Evolutionary conservation across 2,888 invertebrate genomes (phyloP), one percentile per base, ranked within the genome.

Genomic region (Phymatocera aterrima): DNA sequence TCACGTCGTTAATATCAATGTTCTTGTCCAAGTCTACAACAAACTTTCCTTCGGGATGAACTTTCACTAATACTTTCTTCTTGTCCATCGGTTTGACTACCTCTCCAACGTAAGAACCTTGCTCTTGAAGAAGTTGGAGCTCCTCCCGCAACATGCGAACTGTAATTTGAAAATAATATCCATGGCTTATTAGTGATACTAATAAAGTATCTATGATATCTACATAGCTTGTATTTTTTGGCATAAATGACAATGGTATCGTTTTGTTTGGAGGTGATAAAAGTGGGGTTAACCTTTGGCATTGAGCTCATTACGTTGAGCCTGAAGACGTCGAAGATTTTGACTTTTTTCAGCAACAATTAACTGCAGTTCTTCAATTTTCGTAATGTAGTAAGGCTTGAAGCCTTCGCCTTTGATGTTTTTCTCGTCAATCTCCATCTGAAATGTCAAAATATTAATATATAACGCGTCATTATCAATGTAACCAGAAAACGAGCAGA

Each of bases 31-130:
- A 93, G 91, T 99, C 99, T 31, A 99, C 99, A 0, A 99, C 99
- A 92, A 99, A 99, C 92, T 99, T 99, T 81, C 99, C 99, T 91
- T 99, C 99, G 0, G 99, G 99, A 90, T 99, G 99, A 0, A 99
- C 99, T 92, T 99, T 99, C 0, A 99, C 99, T 0, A 99, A 93
- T 0, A 99, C 99, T 91, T 99, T 99, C 92, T 99, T 99, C 91
- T 99, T 99, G 91, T 99, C 99, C 99, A 99, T 99, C 0, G 99
- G 98, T 90, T 99, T 99, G 0, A 99, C 99, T 3, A 99, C 99
- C 92, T 99, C 99, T 10, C 99, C 99, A 2, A 99, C 99, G 92
- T 99, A 99, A 21, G 99, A 99, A 15, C 99, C 99, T 90, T 99
- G 99, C 88, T 99, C 99, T 90, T 97, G 96, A 12, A 99, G 92